These are phyloP conservation scores for Pseudomugil gertrudae DNA, from an alignment of 2,797 vertebrate genomes.

Conservation along the genomic window DNA sequence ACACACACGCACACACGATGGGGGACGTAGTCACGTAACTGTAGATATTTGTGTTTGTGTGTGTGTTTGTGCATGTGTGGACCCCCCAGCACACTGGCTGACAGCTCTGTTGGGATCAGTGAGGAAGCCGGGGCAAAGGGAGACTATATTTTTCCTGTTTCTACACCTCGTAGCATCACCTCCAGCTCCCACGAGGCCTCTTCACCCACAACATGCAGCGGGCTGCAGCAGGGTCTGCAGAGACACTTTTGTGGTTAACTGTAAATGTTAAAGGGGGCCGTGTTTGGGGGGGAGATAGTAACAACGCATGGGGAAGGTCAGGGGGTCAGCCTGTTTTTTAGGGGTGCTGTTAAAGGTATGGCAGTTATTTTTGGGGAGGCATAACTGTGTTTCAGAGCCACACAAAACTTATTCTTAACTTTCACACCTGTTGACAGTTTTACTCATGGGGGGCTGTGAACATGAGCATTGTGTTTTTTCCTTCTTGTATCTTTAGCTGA, in stretches of 20 bases:
- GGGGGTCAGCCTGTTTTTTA: constrained; percentile 19
- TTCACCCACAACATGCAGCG: constrained; percentile 22
- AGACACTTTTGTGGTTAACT: constrained; percentile 60
- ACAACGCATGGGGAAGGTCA: constrained; percentile 6
- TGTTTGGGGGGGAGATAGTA: constrained; percentile 45
- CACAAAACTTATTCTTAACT: constrained; percentile 21
- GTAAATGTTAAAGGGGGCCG: constrained; percentile 59
- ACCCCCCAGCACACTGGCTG: constrained; percentile 49
- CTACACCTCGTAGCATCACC: constrained; percentile 52
- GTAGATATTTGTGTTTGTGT: constrained; percentile 27
- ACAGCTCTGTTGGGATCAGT: constrained; percentile 53
- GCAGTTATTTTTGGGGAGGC: constrained; percentile 17
- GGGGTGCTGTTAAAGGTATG: constrained; percentile 19
- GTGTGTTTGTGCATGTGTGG: constrained; percentile 6
- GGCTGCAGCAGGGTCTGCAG: constrained; percentile 38
- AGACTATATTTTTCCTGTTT: constrained; percentile 67
- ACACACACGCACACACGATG: constrained; percentile 7
- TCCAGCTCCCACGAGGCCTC: constrained; percentile 37
- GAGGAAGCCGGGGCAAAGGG: constrained; percentile 43
- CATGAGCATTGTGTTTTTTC: too few species aligned
- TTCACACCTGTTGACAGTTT: constrained; percentile 19
- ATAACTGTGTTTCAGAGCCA: constrained; percentile 3
- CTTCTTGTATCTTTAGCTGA: too few species aligned
- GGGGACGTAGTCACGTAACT: constrained; percentile 2
- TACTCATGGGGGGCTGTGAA: too few species aligned